Evolutionary conservation across 2,797 vertebrate genomes (phyloP), one percentile per base, ranked within the genome.

Genomic region (Ptychobarbus kaznakovi): DNA sequence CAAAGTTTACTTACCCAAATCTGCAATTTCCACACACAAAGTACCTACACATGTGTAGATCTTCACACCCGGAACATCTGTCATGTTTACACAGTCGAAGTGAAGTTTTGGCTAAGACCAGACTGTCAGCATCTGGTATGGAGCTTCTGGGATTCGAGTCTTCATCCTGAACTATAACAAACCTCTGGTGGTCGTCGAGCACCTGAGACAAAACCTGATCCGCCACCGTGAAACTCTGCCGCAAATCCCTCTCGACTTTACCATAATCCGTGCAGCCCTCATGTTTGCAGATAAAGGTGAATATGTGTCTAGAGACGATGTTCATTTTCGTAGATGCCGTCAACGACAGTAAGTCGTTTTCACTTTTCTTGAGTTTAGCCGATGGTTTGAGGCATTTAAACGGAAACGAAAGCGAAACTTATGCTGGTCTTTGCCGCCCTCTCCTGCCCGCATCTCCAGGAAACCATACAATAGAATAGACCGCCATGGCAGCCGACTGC

Each of bases 31-130:
- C 97, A 32, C 91, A 95, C 1, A 98, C 88, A 68, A 92, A 92
- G 84, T 93, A 97, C 86, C 91, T 95, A 92, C 98, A 99, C 82
- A 98, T 82, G 83, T 99, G 98, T 68, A 99, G 90, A 1, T 88
- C 80, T 0, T 92, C 88, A 86, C 97, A 99, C 0, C 0, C 58
- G 0, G 0, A 0, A 86, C 94, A 95, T 8, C 88, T 81, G 2
- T 88, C 91, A 0, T 86, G 7, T 51, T 89, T 92, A 76, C 97
- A 98, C 51, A 98, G 76, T 70, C 97, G 92, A 80, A 97, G 80
- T 0, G 82, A 40, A 1, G 93, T 95, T 88, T 94, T 95, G 3
- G 94, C 93, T 51, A 94, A 89, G 0, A 96, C 13, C 28, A 93
- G 63, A 61, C 88, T 93, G 2, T 92, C 91, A 1, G 88, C 88